Percentiles rank a stretch among this genome's conserved stretches.
phyloP scores from a whole-genome alignment of 1,140 invertebrate species.

The Heterodera schachtii region DNA sequence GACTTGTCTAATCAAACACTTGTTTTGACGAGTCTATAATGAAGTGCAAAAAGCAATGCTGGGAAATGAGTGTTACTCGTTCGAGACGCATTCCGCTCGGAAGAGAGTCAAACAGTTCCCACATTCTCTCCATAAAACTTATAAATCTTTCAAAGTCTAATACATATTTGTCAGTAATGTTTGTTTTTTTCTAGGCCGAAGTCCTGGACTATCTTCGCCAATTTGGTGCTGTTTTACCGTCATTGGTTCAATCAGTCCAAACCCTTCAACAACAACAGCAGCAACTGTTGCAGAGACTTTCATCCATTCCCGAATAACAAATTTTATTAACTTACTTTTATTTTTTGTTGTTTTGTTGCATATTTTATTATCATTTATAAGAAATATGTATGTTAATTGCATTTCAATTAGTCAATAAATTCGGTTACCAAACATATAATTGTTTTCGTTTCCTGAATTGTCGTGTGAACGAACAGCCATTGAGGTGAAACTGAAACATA shows the following conservation, averaged over 20 bases:
- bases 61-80: slow-evolving; percentile 18
- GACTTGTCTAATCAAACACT: background rate
- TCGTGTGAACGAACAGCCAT: no score
- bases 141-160: background rate
- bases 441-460: no score
- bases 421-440: no score
- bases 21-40: background rate
- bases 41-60: slow-evolving; percentile 12
- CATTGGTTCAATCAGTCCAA: slow-evolving; percentile 22
- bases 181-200: slow-evolving; percentile 23
- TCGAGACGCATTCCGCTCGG: background rate
- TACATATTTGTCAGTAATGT: background rate
- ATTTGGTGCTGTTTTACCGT: slow-evolving; percentile 24
- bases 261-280: slow-evolving; percentile 1
- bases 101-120: slow-evolving; percentile 25
- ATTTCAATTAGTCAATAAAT: no score
- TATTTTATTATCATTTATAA: no score
- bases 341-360: no score
- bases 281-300: background rate
- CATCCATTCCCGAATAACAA: no score
- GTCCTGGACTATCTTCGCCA: slow-evolving; percentile 33
- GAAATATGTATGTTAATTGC: no score
- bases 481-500: no score
- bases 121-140: slow-evolving; percentile 5
- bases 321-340: background rate